phyloP scores from a whole-genome alignment of 1,140 invertebrate genomes.

The Triops cancriformis region DNA sequence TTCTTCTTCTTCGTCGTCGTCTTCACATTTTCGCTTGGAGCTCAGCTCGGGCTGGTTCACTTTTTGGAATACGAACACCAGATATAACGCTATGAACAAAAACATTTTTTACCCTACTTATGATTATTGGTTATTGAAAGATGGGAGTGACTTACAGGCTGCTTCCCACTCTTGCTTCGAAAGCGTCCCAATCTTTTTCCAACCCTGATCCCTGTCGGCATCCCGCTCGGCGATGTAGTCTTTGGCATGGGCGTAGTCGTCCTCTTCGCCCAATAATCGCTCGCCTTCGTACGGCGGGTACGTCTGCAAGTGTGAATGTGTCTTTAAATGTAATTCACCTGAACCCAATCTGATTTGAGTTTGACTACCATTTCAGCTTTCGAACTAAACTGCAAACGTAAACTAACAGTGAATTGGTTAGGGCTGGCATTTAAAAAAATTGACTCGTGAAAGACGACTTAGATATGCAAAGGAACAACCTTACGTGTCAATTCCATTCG shows the following conservation, averaged over 20 bases:
- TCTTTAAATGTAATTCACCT: neutral
- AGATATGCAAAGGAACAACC: no score
- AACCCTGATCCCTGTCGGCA: slow-evolving; percentile 34
- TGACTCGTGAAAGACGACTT: no score
- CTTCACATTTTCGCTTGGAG: neutral
- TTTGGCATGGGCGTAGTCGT: slow-evolving; percentile 65
- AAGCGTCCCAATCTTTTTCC: slow-evolving; percentile 60
- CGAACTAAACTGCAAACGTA: no score
- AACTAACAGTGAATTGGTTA: no score
- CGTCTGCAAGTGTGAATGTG: slow-evolving; percentile 48
- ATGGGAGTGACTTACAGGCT: slow-evolving; percentile 54
- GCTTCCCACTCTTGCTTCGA: slow-evolving; percentile 90
- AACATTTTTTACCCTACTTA: slow-evolving; percentile 29
- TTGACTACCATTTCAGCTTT: no score
- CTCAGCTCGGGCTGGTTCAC: slow-evolving; percentile 16
- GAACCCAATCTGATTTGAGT: no score
- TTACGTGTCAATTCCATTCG: no score
- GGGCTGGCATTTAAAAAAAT: no score
- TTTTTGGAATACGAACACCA: slow-evolving; percentile 78
- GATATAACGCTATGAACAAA: slow-evolving; percentile 65
- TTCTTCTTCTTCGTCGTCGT: neutral
- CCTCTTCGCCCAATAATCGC: slow-evolving; percentile 48
- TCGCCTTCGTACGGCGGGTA: slow-evolving; percentile 51
- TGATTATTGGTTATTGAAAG: slow-evolving; percentile 4
- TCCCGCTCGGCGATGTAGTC: slow-evolving; percentile 45